Base-by-base conservation (phyloP, 2,113 vertebrate species). In the Paraplagusia blochii region DNA sequence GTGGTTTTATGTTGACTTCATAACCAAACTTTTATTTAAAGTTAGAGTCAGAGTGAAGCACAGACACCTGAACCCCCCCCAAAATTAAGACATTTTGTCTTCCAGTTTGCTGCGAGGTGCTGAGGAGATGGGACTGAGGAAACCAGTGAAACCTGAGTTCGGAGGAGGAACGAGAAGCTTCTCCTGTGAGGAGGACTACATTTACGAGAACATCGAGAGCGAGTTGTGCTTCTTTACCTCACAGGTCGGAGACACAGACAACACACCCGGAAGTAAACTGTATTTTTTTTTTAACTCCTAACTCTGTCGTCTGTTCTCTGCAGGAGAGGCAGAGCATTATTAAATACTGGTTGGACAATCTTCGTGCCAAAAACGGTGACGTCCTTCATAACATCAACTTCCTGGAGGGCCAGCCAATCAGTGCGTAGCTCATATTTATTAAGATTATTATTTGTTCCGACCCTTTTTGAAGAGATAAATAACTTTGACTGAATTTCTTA, bases 301-400 rank as follows among this genome's bases (percentile, higher is more conserved):
- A 5, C 44, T 15, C 15, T 40, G 11, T 13, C 44, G 51, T 19
- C 3, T 18, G 44, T 29, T 62, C 0, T 9, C 62, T 55, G 46
- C 83, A 99, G 96, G 96, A 99, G 79, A 92, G 95, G 53, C 96
- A 99, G 81, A 96, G 90, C 87, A 94, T 99, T 90, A 99, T 99
- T 84, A 90, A 92, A 61, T 93, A 94, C 86, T 99, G 96, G 96
- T 80, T 99, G 87, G 94, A 97, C 86, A 99, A 98, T 88, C 91
- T 98, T 72, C 87, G 95, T 1, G 95, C 96, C 84, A 96, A 96
- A 88, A 92, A 93, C 13, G 96, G 96, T 4, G 96, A 98, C 79
- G 85, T 89, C 11, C 90, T 99, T 74, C 96, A 98, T 74, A 98
- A 98, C 69, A 92, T 99, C 74, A 92, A 90, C 88, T 99, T 99